Percentiles rank a stretch among this genome's conserved stretches.
These are phyloP conservation scores for Felis chaus DNA, from an alignment of 2,113 vertebrate genomes.

Conservation along the genomic window DNA sequence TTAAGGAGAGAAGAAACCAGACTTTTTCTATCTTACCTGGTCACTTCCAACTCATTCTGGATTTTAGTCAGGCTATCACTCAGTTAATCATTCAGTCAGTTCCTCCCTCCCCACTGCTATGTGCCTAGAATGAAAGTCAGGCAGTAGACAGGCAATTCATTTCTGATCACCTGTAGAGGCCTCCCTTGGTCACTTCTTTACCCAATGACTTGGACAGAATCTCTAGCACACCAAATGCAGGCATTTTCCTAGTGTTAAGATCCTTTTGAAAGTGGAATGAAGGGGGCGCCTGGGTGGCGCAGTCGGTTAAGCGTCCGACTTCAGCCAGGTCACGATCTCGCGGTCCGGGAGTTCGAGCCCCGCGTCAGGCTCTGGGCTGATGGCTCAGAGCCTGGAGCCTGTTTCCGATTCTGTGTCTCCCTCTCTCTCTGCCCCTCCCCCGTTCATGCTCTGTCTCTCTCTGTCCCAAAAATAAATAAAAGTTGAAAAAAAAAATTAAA, in stretches of 20 bases:
- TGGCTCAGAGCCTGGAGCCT: no score
- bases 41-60: not conserved
- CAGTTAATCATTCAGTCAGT: not conserved
- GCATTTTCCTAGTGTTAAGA: not conserved
- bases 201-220: not conserved
- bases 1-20: not conserved
- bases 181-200: not conserved
- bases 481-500: no score
- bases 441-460: no score
- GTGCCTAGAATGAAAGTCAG: not conserved
- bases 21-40: not conserved
- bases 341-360: no score
- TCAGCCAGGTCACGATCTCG: no score
- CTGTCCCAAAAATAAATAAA: no score
- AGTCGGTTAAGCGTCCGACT: no score
- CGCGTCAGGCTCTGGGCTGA: no score
- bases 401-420: no score
- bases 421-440: no score
- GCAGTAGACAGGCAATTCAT: not conserved
- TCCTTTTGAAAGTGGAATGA: not conserved
- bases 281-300: no score
- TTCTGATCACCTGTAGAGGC: not conserved
- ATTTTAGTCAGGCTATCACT: not conserved
- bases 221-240: not conserved
- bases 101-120: not conserved